Evolutionary conservation across 1,140 invertebrate genomes (phyloP).

Genomic region (Drosophila bifasciata): DNA sequence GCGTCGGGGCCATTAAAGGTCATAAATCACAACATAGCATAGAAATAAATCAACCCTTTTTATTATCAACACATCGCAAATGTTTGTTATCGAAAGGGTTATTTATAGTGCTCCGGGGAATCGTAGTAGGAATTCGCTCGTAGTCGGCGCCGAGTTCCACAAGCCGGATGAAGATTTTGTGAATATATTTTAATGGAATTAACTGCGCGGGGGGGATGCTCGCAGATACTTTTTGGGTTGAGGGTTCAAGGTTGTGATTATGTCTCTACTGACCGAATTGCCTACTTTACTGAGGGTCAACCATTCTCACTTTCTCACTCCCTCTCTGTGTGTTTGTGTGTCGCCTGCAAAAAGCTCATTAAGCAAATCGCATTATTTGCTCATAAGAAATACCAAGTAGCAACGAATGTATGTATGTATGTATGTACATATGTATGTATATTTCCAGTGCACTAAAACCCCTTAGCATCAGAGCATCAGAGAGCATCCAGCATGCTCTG

Average conservation of each 20-base stretch:
- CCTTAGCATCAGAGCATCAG: too few species aligned
- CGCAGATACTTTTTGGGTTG: constrained; percentile 15
- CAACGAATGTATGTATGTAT: too few species aligned
- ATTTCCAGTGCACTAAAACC: constrained; percentile 63
- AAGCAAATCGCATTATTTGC: constrained; percentile 76
- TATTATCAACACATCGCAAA: constrained; percentile 83
- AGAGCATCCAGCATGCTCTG: constrained; percentile 41
- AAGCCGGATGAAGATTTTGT: constrained; percentile 39
- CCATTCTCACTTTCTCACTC: background rate
- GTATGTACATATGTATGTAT: too few species aligned
- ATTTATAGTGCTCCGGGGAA: constrained; percentile 76
- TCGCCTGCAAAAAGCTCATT: constrained; percentile 58
- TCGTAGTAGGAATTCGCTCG: background rate
- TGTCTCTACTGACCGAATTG: constrained; percentile 54
- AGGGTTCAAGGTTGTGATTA: constrained; percentile 64
- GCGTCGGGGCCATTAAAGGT: constrained; percentile 70
- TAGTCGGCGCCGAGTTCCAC: too few species aligned
- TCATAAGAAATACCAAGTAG: constrained; percentile 57
- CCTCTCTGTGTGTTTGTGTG: background rate
- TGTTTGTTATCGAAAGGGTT: constrained; percentile 82
- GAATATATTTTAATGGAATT: constrained; percentile 65
- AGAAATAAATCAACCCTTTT: constrained; percentile 82
- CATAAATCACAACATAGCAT: constrained; percentile 82
- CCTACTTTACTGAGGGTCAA: constrained; percentile 40
- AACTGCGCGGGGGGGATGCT: constrained; percentile 51